Evolutionary conservation across 2,888 invertebrate genomes (phyloP).

Genomic region (Lepidocyrtoides sp.): DNA sequence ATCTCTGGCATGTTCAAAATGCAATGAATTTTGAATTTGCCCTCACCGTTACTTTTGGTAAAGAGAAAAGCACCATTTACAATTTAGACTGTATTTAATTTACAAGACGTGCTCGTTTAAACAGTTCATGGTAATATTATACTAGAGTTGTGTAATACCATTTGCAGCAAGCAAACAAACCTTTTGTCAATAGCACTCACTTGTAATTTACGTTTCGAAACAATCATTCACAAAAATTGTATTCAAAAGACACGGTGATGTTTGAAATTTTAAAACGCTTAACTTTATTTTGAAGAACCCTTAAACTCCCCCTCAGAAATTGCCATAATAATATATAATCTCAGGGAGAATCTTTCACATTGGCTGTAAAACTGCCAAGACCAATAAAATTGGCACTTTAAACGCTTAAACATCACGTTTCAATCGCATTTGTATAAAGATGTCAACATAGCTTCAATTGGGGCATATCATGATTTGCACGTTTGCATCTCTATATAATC

Average conservation of each 20-base stretch:
- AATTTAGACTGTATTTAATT: constrained; percentile 18
- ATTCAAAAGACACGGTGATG: not conserved
- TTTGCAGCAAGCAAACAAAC: constrained; percentile 25
- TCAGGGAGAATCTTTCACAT: not conserved
- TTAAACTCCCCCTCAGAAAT: constrained; percentile 1
- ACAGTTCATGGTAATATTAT: not conserved
- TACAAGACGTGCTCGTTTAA: constrained; percentile 15
- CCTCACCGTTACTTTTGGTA: not conserved
- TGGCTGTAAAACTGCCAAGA: not conserved
- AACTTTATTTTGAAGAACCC: not conserved
- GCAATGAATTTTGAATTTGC: not conserved
- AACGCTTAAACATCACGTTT: constrained; percentile 14
- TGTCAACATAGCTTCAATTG: constrained; percentile 24
- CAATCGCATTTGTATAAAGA: not conserved
- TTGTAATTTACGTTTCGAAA: constrained; percentile 15
- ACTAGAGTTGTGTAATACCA: not conserved
- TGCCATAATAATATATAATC: not conserved
- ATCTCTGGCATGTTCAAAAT: not conserved
- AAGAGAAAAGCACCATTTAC: not conserved
- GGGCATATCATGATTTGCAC: constrained; percentile 38
- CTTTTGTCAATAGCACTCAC: constrained; percentile 28
- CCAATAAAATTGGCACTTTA: not conserved
- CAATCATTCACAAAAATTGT: constrained; percentile 2
- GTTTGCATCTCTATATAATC: not conserved
- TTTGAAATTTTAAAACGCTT: constrained; percentile 21